Base-by-base conservation (phyloP, 2,888 invertebrate species). In the Tachina lurida region DNA sequence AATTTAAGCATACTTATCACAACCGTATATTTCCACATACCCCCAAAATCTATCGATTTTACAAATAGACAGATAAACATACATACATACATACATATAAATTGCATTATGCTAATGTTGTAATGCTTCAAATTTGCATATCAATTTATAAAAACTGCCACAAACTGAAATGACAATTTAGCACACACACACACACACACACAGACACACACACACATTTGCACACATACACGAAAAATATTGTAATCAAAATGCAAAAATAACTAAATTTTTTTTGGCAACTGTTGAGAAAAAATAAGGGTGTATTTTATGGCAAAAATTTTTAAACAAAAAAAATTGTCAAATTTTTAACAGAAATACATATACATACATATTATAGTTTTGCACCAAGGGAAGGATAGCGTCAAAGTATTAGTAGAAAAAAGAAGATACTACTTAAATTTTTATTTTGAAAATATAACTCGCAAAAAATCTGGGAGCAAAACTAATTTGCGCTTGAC, bases 51-150 rank as follows among this genome's bases (percentile, higher is more conserved):
- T 31, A 76, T 71, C 68, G 31, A 76, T 71, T 58, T 12, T 22
- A 56, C 45, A 31, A 17, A 39, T 1, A 31, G n/a, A 54, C 13
- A 52, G 10, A 56, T 54, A 39, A 12, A 15, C 62, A 43, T 12
- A 15, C 65, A 15, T 15, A 56, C 65, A 15, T 10, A 62, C 39
- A 39, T 22, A 63, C 77, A 80, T 73, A 62, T 73, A 84, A 89
- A 90, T 88, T 88, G 87, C 87, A 88, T 89, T 89, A 91, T 75
- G 80, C 73, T 90, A 89, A 90, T 89, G 90, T 87, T 87, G 88
- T 88, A 89, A 89, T 88, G 89, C 88, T 88, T 86, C 47, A 85
- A 89, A 91, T 91, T 91, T 91, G 91, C 91, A 91, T 91, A 89
- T 73, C 85, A 87, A 80, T 81, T 85, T 81, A 83, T 78, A 77